Evolutionary conservation across 2,797 vertebrate genomes (phyloP).

Genomic region (Allobates femoralis): DNA sequence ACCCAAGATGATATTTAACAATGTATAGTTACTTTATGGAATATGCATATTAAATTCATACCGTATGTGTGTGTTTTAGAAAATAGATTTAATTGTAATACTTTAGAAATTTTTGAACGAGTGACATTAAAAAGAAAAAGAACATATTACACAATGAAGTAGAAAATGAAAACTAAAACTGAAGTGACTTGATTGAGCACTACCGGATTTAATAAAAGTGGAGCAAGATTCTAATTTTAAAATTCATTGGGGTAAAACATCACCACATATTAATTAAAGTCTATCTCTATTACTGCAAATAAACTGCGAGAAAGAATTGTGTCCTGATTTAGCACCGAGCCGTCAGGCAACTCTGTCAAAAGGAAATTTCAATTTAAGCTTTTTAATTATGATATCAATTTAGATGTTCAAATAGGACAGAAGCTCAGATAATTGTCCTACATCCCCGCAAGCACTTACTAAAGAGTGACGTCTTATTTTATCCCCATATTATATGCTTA

Average conservation of each 20-base stretch:
- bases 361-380: slow-evolving; percentile 1
- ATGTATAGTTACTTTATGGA: no score
- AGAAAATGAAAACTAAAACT: neutral
- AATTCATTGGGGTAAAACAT: neutral
- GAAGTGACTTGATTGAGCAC: neutral
- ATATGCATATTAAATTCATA: no score
- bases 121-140: neutral
- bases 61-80: neutral
- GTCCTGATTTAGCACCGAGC: slow-evolving; percentile 5
- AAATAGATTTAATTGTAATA: neutral
- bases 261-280: slow-evolving; percentile 6
- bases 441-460: neutral
- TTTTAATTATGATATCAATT: slow-evolving; percentile 9
- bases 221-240: neutral
- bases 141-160: neutral
- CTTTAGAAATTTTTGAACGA: neutral
- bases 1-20: no score
- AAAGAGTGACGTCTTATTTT: neutral
- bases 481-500: neutral
- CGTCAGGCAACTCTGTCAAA: neutral
- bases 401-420: slow-evolving; percentile 10
- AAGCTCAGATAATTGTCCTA: neutral
- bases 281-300: neutral
- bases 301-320: slow-evolving; percentile 11
- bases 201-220: neutral